Evolutionary conservation across 2,888 invertebrate species (phyloP).

Genomic region (Apotomis betuletana): DNA sequence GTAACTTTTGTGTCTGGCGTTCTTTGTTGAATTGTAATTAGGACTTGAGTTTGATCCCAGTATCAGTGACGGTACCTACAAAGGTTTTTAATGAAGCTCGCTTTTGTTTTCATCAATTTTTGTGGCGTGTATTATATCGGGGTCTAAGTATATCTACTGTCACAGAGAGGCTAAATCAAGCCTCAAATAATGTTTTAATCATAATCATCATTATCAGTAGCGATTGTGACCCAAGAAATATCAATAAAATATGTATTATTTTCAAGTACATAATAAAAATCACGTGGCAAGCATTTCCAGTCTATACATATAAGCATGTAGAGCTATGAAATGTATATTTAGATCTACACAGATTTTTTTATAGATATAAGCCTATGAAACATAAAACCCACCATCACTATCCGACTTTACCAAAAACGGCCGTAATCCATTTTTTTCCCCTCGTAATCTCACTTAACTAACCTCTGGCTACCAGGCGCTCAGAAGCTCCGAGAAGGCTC

Average conservation of each 20-base stretch:
- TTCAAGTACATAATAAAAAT: too few species aligned
- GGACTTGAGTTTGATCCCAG: slow-evolving; percentile 34
- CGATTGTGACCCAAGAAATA: too few species aligned
- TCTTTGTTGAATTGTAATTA: slow-evolving; percentile 39
- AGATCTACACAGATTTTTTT: too few species aligned
- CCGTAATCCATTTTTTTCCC: slow-evolving; percentile 10
- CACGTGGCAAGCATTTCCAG: too few species aligned
- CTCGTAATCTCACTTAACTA: slow-evolving; percentile 33
- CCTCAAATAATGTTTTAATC: too few species aligned
- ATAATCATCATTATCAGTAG: too few species aligned
- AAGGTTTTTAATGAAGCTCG: slow-evolving; percentile 34
- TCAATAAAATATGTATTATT: too few species aligned
- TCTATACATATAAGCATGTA: too few species aligned
- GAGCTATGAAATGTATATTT: too few species aligned
- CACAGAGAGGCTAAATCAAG: not conserved
- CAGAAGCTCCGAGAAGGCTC: slow-evolving; percentile 47
- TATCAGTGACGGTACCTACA: slow-evolving; percentile 29
- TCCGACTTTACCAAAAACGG: not conserved
- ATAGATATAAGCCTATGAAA: too few species aligned
- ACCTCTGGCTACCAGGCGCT: slow-evolving; percentile 52
- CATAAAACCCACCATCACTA: not conserved
- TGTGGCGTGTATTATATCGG: not conserved
- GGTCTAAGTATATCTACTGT: not conserved
- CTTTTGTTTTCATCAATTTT: slow-evolving; percentile 15
- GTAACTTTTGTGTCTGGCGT: slow-evolving; percentile 26